Evolutionary conservation across 2,888 invertebrate species (phyloP).

Genomic region (Molorchus minor): DNA sequence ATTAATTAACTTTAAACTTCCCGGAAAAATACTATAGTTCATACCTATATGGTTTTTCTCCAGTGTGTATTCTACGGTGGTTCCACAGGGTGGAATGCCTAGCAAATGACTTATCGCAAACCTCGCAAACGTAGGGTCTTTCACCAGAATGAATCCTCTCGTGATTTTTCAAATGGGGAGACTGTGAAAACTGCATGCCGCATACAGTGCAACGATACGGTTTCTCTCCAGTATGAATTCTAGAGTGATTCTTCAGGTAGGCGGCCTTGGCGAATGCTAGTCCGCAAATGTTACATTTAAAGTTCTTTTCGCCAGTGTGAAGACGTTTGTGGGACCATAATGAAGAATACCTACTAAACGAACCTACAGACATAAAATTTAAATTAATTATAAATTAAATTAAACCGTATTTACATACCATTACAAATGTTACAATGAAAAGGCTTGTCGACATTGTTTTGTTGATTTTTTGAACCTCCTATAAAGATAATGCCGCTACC

Average conservation of each 20-base stretch:
- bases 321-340: slow-evolving; percentile 90
- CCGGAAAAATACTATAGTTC: no score
- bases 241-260: slow-evolving; percentile 88
- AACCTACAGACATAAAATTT: slow-evolving; percentile 58
- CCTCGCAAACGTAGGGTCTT: slow-evolving; percentile 87
- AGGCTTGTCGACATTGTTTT: slow-evolving; percentile 77
- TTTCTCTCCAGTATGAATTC: slow-evolving; percentile 82
- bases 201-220: slow-evolving; percentile 78
- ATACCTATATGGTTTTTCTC: slow-evolving; percentile 78
- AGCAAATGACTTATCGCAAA: slow-evolving; percentile 89
- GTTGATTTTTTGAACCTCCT: slow-evolving; percentile 72
- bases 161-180: slow-evolving; percentile 88
- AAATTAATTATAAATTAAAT: not conserved
- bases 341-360: slow-evolving; percentile 85
- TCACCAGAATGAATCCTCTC: slow-evolving; percentile 90
- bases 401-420: slow-evolving; percentile 59
- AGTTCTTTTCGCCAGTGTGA: slow-evolving; percentile 85
- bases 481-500: slow-evolving; percentile 87
- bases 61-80: slow-evolving; percentile 87
- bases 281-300: slow-evolving; percentile 88
- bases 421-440: slow-evolving; percentile 91
- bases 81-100: slow-evolving; percentile 90
- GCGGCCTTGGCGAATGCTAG: slow-evolving; percentile 89
- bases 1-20: no score
- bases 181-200: slow-evolving; percentile 91